Conservation (phyloP, 2,113 vertebrate species). For the Ammodramus savannarum region DNA sequence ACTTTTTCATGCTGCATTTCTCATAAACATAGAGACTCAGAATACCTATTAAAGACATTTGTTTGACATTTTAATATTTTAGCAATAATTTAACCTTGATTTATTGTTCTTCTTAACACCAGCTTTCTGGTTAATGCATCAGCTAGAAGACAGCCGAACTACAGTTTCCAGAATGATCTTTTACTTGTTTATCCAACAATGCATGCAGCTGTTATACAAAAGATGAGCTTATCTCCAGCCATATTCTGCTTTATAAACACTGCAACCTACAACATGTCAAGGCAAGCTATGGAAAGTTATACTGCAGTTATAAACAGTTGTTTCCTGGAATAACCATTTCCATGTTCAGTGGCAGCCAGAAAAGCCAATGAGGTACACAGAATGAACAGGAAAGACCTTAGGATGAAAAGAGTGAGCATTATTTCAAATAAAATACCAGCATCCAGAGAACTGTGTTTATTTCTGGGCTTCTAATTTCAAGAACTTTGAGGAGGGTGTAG, state of each 20-base stretch:
- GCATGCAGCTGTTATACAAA: not conserved
- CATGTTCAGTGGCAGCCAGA: not conserved
- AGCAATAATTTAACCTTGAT: not conserved
- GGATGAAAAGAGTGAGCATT: not conserved
- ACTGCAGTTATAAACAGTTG: not conserved
- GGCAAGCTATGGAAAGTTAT: not conserved
- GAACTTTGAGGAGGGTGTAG: not conserved
- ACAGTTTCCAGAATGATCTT: not conserved
- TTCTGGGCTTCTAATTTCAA: not conserved
- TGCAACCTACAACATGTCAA: not conserved
- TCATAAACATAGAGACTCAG: not conserved
- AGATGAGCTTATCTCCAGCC: not conserved
- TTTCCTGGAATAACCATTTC: not conserved
- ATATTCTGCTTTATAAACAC: not conserved
- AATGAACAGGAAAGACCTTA: not conserved
- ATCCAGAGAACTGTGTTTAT: not conserved
- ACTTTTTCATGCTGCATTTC: not conserved
- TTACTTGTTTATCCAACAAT: not conserved
- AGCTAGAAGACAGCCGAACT: not conserved
- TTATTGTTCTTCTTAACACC: not conserved
- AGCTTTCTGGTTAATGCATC: not conserved
- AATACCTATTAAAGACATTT: not conserved
- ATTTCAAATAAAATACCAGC: not conserved
- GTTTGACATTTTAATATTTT: slow-evolving; percentile 7
- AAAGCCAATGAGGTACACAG: not conserved